Conservation (phyloP, 1,140 invertebrate genomes). For the Drosophila arawakana region DNA sequence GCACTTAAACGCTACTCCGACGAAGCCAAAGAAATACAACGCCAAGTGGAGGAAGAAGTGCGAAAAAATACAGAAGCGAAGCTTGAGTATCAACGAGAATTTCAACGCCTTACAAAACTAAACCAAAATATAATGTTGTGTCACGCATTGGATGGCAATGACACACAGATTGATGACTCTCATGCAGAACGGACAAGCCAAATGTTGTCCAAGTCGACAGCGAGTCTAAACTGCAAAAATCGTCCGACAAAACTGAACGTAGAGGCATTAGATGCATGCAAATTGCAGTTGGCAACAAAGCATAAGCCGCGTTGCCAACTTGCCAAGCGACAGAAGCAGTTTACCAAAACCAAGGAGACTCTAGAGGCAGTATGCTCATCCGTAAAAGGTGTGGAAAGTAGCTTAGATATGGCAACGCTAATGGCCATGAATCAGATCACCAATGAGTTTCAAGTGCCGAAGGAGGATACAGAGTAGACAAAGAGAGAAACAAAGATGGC, state of each 20-base stretch:
- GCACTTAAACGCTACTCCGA: conserved; percentile 62
- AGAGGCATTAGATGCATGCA: conserved; percentile 29
- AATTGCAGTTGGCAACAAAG: conserved; percentile 17
- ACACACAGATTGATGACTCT: neutral
- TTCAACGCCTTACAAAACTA: conserved; percentile 26
- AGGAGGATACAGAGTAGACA: neutral
- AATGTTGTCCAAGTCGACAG: neutral
- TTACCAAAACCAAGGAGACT: conserved; percentile 38
- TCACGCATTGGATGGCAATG: conserved; percentile 10
- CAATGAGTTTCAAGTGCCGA: conserved; percentile 25
- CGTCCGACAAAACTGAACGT: conserved; percentile 16
- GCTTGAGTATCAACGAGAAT: conserved; percentile 55
- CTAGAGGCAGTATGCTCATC: conserved; percentile 18
- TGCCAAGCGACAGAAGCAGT: conserved; percentile 40
- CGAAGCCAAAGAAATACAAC: conserved; percentile 49
- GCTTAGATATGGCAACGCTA: conserved; percentile 49
- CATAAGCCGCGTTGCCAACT: conserved; percentile 27
- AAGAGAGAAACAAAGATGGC: neutral
- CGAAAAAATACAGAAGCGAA: conserved; percentile 52
- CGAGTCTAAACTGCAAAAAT: conserved; percentile 35
- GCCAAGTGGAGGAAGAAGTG: conserved; percentile 67
- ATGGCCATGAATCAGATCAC: conserved; percentile 54
- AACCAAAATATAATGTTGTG: conserved; percentile 39
- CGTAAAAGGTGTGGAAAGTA: conserved; percentile 50
- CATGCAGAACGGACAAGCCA: neutral